Conservation (phyloP, 1,140 invertebrate species). For the Drosophila sproati region DNA sequence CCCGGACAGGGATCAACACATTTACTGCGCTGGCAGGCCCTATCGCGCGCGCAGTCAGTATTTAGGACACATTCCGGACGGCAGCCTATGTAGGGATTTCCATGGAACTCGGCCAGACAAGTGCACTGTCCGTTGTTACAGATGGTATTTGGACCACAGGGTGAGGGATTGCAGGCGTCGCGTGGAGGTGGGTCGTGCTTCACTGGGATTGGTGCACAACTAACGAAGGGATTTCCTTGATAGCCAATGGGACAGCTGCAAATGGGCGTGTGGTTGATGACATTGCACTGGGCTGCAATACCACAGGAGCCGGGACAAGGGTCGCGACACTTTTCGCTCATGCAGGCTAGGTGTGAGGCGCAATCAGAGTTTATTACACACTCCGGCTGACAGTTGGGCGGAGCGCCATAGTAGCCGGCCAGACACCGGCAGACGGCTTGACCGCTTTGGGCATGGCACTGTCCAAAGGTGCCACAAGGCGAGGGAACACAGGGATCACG, state of each 20-base stretch:
- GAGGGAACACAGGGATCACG: slow-evolving; percentile 90
- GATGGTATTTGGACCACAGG: slow-evolving; percentile 90
- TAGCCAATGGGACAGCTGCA: slow-evolving; percentile 91
- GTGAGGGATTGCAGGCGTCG: slow-evolving; percentile 87
- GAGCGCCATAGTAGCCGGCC: slow-evolving; percentile 89
- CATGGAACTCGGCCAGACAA: slow-evolving; percentile 90
- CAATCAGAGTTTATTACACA: slow-evolving; percentile 92
- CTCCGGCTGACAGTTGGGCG: slow-evolving; percentile 91
- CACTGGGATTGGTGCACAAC: slow-evolving; percentile 86
- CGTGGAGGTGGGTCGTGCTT: slow-evolving; percentile 54
- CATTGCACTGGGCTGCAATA: slow-evolving; percentile 91
- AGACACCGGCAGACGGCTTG: slow-evolving; percentile 91
- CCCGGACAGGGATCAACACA: slow-evolving; percentile 91
- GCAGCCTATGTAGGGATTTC: slow-evolving; percentile 89
- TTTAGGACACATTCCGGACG: slow-evolving; percentile 93
- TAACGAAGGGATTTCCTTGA: slow-evolving; percentile 92
- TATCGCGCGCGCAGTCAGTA: slow-evolving; percentile 90
- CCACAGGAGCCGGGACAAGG: slow-evolving; percentile 93
- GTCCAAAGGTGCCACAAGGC: slow-evolving; percentile 92
- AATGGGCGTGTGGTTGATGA: slow-evolving; percentile 93
- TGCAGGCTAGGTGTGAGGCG: slow-evolving; percentile 88
- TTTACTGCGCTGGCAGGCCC: slow-evolving; percentile 89
- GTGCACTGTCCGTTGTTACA: slow-evolving; percentile 85
- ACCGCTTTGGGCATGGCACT: slow-evolving; percentile 89
- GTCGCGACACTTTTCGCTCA: slow-evolving; percentile 90